A percentile compares a stretch with the other conserved stretches of the same genome.
phyloP scores from a whole-genome alignment of 1,140 invertebrate genomes.

The Papilio dardanus region DNA sequence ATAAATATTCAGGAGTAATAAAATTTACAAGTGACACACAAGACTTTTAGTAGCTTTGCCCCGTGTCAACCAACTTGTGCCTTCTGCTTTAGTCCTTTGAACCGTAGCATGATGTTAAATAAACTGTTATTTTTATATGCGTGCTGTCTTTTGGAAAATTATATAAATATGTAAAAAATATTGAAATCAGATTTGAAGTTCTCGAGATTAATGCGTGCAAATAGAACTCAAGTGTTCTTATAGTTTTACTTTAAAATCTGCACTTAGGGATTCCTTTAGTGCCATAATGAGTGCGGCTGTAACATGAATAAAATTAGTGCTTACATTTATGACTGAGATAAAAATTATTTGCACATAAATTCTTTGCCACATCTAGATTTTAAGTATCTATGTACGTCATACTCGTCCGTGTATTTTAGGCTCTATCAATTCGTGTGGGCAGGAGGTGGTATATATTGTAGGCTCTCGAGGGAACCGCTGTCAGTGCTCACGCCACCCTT shows the following conservation, averaged over 20 bases:
- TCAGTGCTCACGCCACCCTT: conserved; percentile 2
- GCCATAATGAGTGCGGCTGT: neutral
- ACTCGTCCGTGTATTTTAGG: conserved; percentile 22
- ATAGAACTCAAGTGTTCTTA: no score
- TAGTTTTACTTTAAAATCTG: neutral
- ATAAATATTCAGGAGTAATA: neutral
- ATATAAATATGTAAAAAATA: no score
- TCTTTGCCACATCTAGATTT: conserved; percentile 2
- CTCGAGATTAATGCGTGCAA: no score
- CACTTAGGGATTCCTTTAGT: neutral
- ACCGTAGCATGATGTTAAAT: no score
- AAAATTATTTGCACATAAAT: conserved; percentile 12
- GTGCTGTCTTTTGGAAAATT: no score
- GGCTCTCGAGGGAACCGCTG: neutral
- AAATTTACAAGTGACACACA: neutral
- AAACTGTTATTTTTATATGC: no score
- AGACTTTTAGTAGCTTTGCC: neutral
- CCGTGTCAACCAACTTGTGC: neutral
- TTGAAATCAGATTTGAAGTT: no score
- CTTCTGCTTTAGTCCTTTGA: neutral
- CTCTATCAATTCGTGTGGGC: conserved; percentile 30
- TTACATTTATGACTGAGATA: conserved; percentile 20
- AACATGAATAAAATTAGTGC: neutral
- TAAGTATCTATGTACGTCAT: conserved; percentile 7
- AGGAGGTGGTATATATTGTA: conserved; percentile 27